These are phyloP conservation scores for Tapirus terrestris DNA, from an alignment of 2,113 vertebrate species.

Conservation along the genomic window DNA sequence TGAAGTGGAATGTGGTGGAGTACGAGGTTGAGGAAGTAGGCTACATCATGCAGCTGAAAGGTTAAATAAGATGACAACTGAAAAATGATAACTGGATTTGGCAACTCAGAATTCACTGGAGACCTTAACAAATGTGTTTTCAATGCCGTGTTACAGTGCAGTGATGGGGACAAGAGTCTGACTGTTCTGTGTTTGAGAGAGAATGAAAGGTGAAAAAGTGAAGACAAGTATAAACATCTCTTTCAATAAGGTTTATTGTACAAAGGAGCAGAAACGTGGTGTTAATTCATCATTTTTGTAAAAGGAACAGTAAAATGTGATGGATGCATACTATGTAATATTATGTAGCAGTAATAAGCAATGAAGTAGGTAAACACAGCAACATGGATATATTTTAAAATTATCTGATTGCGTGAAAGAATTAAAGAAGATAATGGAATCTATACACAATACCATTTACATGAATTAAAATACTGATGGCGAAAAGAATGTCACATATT, in stretches of 20 bases:
- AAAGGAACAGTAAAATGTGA: not conserved
- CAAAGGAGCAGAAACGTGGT: not conserved
- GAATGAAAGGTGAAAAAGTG: not conserved
- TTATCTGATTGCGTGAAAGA: not conserved
- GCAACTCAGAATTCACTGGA: not conserved
- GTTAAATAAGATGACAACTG: not conserved
- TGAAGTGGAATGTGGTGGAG: not conserved
- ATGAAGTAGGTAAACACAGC: not conserved
- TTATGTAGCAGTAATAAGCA: not conserved
- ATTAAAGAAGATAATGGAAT: not conserved
- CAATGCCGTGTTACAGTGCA: not conserved
- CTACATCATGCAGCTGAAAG: not conserved
- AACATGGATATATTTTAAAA: not conserved
- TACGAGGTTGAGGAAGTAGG: not conserved
- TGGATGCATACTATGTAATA: not conserved
- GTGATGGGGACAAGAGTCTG: not conserved
- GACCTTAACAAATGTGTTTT: not conserved
- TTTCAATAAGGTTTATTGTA: not conserved
- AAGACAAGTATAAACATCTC: not conserved
- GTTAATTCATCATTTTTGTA: not conserved
- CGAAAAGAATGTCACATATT: not conserved
- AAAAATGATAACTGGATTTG: slow-evolving; percentile 24
- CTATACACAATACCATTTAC: not conserved
- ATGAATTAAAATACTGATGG: not conserved
- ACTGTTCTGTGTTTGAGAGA: not conserved